Percentiles rank a stretch among this genome's conserved stretches.
Evolutionary conservation across 2,888 invertebrate species (phyloP).

Genomic region (Acanthosepion esculentum): DNA sequence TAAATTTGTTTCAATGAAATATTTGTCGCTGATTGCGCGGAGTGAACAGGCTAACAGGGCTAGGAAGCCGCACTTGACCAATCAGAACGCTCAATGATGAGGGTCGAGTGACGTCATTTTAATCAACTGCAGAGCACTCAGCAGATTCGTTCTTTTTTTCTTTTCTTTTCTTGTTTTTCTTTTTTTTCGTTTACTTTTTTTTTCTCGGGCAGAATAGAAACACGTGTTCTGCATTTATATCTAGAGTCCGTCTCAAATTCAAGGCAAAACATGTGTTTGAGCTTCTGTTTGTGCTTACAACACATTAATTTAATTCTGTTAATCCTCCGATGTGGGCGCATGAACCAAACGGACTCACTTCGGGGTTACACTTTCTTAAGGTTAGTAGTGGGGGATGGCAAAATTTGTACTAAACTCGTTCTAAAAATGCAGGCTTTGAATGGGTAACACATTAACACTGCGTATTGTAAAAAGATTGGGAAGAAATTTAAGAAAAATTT

Average conservation of each 20-base stretch:
- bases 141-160: neutral
- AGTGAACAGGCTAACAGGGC: neutral
- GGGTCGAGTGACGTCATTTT: slow-evolving; percentile 10
- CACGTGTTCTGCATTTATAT: slow-evolving; percentile 33
- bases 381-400: neutral
- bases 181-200: neutral
- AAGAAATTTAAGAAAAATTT: too few relatives aligned
- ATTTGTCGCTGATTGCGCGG: neutral
- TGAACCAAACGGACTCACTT: neutral
- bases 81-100: neutral
- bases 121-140: neutral
- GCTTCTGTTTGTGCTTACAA: neutral
- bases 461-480: too few relatives aligned
- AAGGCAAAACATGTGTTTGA: slow-evolving; percentile 25
- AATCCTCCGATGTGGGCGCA: neutral
- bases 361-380: neutral
- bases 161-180: too few relatives aligned
- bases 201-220: neutral
- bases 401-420: neutral
- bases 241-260: neutral
- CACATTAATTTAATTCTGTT: neutral
- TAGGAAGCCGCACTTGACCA: slow-evolving; percentile 21
- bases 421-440: neutral
- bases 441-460: neutral
- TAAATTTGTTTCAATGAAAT: neutral